phyloP scores from a whole-genome alignment of 2,797 vertebrate genomes.

The Sebastes taczanowskii region DNA sequence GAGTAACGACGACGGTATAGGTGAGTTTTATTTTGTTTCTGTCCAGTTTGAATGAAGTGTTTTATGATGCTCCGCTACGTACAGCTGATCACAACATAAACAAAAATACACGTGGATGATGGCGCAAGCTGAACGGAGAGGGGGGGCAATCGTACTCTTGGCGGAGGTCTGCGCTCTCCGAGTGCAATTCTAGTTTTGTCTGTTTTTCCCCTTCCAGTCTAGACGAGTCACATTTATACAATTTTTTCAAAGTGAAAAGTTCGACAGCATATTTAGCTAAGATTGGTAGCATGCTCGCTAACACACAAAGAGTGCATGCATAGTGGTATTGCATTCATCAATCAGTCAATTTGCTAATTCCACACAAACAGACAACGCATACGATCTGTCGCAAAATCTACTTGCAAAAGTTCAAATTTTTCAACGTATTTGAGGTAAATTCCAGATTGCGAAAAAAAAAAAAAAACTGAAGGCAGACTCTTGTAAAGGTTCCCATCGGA shows the following conservation, averaged over 20 bases:
- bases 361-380: not conserved
- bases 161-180: no score
- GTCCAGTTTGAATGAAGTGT: no score
- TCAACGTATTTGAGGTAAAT: not conserved
- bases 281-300: not conserved
- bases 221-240: not conserved
- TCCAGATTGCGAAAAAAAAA: not conserved
- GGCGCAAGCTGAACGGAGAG: no score
- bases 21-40: no score
- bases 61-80: no score
- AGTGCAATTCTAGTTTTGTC: not conserved
- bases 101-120: no score
- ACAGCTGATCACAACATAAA: no score
- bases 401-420: not conserved
- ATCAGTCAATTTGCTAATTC: not conserved
- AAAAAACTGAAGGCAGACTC: no score
- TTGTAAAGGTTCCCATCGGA: not conserved
- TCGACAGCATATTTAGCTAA: not conserved
- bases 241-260: not conserved
- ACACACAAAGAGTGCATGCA: not conserved
- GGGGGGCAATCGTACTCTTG: no score
- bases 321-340: not conserved
- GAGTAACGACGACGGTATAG: no score
- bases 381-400: not conserved
- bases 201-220: not conserved